These are phyloP conservation scores for Sander lucioperca DNA, from an alignment of 2,113 vertebrate species.

Conservation along the genomic window DNA sequence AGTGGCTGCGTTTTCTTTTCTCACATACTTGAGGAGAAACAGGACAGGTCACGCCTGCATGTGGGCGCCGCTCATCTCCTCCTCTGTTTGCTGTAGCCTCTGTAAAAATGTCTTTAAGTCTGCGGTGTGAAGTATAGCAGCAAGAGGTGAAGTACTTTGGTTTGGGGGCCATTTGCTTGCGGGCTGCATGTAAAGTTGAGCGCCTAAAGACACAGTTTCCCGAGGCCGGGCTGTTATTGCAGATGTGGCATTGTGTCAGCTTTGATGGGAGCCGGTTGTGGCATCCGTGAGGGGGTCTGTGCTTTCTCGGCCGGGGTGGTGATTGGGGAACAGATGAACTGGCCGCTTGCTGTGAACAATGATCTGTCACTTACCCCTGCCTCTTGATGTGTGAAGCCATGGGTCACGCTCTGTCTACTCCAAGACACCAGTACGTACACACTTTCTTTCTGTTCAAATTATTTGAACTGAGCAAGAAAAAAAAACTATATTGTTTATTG, in stretches of 20 bases:
- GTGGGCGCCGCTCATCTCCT: conserved; percentile 58
- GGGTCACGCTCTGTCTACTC: conserved; percentile 37
- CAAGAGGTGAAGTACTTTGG: conserved; percentile 67
- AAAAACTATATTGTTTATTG: neutral
- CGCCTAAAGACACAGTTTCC: conserved; percentile 48
- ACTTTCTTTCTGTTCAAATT: neutral
- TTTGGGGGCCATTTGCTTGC: conserved; percentile 66
- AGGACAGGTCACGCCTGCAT: conserved; percentile 63
- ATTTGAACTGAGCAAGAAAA: neutral
- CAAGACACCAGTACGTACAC: neutral
- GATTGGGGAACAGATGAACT: conserved; percentile 69
- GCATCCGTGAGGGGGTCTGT: conserved; percentile 77
- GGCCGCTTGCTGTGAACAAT: conserved; percentile 75
- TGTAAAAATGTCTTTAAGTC: conserved; percentile 74
- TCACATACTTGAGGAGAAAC: conserved; percentile 67
- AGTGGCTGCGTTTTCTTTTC: conserved; percentile 65
- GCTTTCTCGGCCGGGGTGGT: conserved; percentile 46
- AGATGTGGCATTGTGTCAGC: conserved; percentile 75
- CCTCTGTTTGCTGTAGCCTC: conserved; percentile 65
- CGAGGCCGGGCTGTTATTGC: conserved; percentile 60
- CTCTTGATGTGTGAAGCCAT: conserved; percentile 57
- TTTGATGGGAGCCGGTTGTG: conserved; percentile 77
- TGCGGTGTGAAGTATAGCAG: conserved; percentile 70
- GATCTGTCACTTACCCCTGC: conserved; percentile 73
- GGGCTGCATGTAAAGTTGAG: conserved; percentile 56